Conservation (phyloP, 1,140 invertebrate genomes). For the Coptotermes formosanus region DNA sequence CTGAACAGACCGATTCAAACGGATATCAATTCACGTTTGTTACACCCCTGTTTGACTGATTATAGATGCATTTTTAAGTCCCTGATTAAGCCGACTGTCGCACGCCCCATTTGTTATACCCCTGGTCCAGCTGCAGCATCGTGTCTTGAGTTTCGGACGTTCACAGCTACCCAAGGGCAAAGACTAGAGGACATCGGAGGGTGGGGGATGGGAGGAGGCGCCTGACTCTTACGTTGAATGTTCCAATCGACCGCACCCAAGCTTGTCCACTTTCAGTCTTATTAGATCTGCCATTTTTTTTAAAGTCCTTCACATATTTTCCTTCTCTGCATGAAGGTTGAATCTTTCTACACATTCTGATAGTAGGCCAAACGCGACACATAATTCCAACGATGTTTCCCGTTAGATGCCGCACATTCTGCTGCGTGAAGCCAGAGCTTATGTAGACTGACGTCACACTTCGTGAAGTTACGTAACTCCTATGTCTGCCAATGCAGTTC, state of each 20-base stretch:
- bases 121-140: background rate
- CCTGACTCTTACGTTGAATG: too few species aligned
- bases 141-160: background rate
- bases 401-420: background rate
- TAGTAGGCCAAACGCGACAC: background rate
- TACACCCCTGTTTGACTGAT: too few species aligned
- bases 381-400: background rate
- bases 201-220: too few species aligned
- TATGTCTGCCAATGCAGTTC: too few species aligned
- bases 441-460: too few species aligned
- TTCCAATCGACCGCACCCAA: background rate
- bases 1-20: too few species aligned
- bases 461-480: too few species aligned
- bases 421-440: too few species aligned
- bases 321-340: background rate
- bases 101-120: background rate
- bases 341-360: background rate
- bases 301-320: conserved; percentile 9
- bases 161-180: background rate
- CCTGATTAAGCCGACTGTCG: too few species aligned
- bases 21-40: too few species aligned
- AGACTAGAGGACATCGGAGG: background rate
- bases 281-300: conserved; percentile 12
- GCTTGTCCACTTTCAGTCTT: background rate
- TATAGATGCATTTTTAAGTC: too few species aligned